Evolutionary conservation across 1,140 invertebrate species (phyloP), one percentile per base, ranked within the genome.

Genomic region (Papilio polyxenes): DNA sequence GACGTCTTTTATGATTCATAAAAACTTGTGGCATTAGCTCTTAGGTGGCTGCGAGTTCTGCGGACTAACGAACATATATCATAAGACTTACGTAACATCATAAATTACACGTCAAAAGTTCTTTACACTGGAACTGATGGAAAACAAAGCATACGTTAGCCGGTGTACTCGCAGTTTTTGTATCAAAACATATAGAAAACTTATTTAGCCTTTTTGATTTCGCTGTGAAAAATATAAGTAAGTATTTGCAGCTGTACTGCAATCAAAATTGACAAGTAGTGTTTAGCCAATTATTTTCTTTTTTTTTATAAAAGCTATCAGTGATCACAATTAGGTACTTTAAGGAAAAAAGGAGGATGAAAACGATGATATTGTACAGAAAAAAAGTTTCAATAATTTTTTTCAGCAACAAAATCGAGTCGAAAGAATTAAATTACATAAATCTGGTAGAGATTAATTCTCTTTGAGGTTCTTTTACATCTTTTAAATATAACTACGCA

Each of bases 1-100:
- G 56, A 59, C 56, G 56, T 59, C 17, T n/a, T 59, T 59, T 59
- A 59, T 59, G 56, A 59, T 59, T 59, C 56, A 59, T 59, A 59
- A 59, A 59, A 59, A 59, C 56, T 59, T 59, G 56, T n/a, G 17
- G 56, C 56, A 59, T 59, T 59, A 59, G 56, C 56, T 59, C 5
- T 9, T 59, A 59, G n/a, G 17, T 1, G n/a, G n/a, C 56, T 1
- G n/a, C 17, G 56, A 59, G 56, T 17, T 59, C 56, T 9, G 17
- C n/a, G 0, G 17, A 53, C 51, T 53, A 17, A 53, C 51, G 17
- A 20, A 20, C 56, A 20, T 59, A 44, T 59, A 59, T 59, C 56
- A 59, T 10, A 10, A 20, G 17, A 59, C 56, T 51, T 51, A 56
- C 17, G 17, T 56, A n/a, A 17, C 56, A 59, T 59, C n/a, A 59